Evolutionary conservation across 2,113 vertebrate genomes (phyloP).

Genomic region (Carassius carassius): DNA sequence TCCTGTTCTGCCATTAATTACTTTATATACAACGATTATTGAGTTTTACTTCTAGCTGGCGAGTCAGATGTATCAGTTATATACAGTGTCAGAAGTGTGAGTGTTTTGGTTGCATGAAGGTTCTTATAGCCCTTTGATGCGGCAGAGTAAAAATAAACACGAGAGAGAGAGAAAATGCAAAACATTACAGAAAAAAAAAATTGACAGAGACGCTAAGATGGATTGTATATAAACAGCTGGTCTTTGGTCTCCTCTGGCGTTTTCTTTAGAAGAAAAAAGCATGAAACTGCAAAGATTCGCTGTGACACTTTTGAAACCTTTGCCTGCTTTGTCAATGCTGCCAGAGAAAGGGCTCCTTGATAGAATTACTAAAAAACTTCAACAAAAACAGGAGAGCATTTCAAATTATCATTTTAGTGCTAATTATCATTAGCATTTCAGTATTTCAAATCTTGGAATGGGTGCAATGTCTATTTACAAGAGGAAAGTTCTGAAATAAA

Average conservation of each 20-base stretch:
- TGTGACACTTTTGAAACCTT: slow-evolving; percentile 31
- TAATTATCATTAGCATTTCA: no score
- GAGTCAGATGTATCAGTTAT: background rate
- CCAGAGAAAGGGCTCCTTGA: slow-evolving; percentile 33
- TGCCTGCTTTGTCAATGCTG: slow-evolving; percentile 3
- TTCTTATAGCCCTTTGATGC: slow-evolving; percentile 61
- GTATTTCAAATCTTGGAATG: slow-evolving; percentile 34
- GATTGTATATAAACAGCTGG: slow-evolving; percentile 56
- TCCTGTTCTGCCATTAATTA: background rate
- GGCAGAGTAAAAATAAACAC: slow-evolving; percentile 27
- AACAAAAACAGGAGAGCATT: background rate
- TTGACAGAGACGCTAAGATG: slow-evolving; percentile 40
- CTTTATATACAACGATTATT: slow-evolving; percentile 10
- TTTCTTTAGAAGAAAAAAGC: slow-evolving; percentile 36
- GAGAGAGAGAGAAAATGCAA: slow-evolving; percentile 12
- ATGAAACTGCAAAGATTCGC: slow-evolving; percentile 42
- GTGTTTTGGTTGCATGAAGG: slow-evolving; percentile 52
- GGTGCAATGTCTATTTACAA: slow-evolving; percentile 39
- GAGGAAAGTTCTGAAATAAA: slow-evolving; percentile 22
- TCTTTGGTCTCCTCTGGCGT: slow-evolving; percentile 64
- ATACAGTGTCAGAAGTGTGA: slow-evolving; percentile 13
- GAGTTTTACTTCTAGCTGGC: background rate
- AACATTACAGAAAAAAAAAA: slow-evolving; percentile 12
- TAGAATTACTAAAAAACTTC: background rate
- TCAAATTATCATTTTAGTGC: no score